Evolutionary conservation across 2,888 invertebrate species (phyloP), one percentile per base, ranked within the genome.

Genomic region (Muscina levida): DNA sequence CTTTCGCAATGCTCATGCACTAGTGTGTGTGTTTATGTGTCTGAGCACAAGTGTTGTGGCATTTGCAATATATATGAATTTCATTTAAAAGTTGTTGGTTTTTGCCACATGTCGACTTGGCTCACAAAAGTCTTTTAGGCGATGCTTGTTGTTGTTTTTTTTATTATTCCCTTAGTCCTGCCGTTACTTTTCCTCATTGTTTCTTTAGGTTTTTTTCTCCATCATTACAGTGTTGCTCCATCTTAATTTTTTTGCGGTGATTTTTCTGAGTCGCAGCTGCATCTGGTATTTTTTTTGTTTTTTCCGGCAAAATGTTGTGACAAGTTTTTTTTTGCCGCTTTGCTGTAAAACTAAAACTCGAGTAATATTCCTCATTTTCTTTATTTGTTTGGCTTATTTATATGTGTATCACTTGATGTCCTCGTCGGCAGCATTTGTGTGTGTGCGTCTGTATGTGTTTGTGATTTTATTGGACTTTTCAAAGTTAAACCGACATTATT

Each of bases 401-500:
- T 75, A 72, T 46, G 67, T 57, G 44, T 70, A 65, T 68, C 72
- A 31, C 31, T 31, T 8, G 31, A 5, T 31, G 8, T 31, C 31
- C 31, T 31, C 8, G 4, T 31, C 31, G 31, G n/a, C 72, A 51
- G 17, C 10, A 31, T 51, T 53, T 74, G 11, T 73, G 53, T 46
- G 26, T 46, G 1, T 42, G 37, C 39, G 44, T 39, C 22, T 42
- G 71, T 37, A 31, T 70, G 77, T n/a, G n/a, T n/a, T n/a, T n/a
- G n/a, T 76, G 72, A 84, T 72, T 85, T 86, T 85, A 85, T 85
- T 84, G 83, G 86, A 84, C 76, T 84, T 77, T 73, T 71, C 84
- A 87, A 87, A 87, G 87, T 87, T 87, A 86, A 87, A 87, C 84
- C 85, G 67, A 85, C 85, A 85, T 78, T 78, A 62, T 53, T 67